These are phyloP conservation scores for Maylandia zebra DNA, from an alignment of 2,113 vertebrate species.

Conservation along the genomic window DNA sequence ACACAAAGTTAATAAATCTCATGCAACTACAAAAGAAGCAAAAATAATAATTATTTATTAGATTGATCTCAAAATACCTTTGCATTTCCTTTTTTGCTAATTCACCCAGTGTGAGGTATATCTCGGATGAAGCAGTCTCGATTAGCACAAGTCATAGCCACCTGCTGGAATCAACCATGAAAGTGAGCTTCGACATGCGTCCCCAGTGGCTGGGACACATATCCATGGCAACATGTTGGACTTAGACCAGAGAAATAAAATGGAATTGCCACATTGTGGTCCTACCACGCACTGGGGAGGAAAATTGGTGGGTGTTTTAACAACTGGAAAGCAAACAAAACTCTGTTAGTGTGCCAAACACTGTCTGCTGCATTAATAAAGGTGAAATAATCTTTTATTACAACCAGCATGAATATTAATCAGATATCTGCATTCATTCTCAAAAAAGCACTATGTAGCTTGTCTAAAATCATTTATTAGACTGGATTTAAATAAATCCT, in stretches of 20 bases:
- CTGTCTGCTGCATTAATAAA: neutral
- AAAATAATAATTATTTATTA: neutral
- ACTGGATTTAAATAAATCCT: neutral
- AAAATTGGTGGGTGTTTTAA: neutral
- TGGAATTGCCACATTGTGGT: neutral
- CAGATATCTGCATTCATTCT: neutral
- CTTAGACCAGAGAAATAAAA: neutral
- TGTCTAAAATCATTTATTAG: neutral
- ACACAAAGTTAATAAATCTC: neutral
- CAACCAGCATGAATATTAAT: neutral
- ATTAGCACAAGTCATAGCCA: neutral
- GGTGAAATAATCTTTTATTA: neutral
- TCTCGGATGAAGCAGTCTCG: neutral
- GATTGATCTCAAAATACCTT: neutral
- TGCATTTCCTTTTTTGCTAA: neutral
- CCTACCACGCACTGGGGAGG: neutral
- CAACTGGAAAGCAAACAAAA: neutral
- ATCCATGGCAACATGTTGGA: neutral
- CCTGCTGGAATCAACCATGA: neutral
- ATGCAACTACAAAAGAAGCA: neutral
- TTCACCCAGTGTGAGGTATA: neutral
- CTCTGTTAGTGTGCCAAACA: neutral
- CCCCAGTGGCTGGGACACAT: neutral
- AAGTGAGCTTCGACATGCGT: neutral
- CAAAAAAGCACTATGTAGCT: neutral